Conservation (phyloP, 2,888 invertebrate species). For the Ptycholaimellus sp. region DNA sequence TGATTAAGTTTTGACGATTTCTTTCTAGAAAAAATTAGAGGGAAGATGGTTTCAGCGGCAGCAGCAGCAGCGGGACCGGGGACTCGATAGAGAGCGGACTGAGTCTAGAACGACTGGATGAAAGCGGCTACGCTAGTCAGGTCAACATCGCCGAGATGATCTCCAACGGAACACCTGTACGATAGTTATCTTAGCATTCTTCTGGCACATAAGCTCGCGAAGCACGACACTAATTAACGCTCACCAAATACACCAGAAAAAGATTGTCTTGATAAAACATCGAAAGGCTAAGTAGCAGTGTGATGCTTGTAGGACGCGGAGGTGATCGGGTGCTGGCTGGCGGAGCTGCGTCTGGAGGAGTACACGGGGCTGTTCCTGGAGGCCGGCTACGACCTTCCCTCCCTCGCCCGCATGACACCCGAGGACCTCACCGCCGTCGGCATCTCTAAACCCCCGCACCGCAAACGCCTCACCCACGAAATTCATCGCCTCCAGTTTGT, state of each 20-base stretch:
- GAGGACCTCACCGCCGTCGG: constrained; percentile 49
- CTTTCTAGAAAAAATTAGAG: too few relatives aligned
- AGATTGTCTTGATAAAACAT: too few relatives aligned
- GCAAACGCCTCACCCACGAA: constrained; percentile 81
- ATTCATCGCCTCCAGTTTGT: too few relatives aligned
- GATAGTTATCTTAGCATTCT: too few relatives aligned
- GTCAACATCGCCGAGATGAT: constrained; percentile 30
- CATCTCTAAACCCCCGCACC: constrained; percentile 85
- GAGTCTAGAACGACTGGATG: constrained; percentile 42
- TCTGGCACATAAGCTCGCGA: too few relatives aligned
- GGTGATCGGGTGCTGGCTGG: constrained; percentile 71
- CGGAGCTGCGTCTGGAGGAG: constrained; percentile 74
- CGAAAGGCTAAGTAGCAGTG: too few relatives aligned
- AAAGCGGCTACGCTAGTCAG: constrained; percentile 17
- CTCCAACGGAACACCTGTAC: constrained; percentile 45
- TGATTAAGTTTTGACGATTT: too few relatives aligned
- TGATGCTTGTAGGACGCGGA: constrained; percentile 50
- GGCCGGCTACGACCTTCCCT: constrained; percentile 88
- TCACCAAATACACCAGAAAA: too few relatives aligned
- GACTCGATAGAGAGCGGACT: constrained; percentile 26
- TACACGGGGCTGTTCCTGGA: constrained; percentile 73
- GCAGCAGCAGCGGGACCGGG: constrained; percentile 25
- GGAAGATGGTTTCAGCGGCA: too few relatives aligned
- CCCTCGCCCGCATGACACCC: constrained; percentile 94
- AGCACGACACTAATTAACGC: too few relatives aligned